These are phyloP conservation scores for Drosophila santomea DNA, from an alignment of 1,140 invertebrate species.

Conservation along the genomic window DNA sequence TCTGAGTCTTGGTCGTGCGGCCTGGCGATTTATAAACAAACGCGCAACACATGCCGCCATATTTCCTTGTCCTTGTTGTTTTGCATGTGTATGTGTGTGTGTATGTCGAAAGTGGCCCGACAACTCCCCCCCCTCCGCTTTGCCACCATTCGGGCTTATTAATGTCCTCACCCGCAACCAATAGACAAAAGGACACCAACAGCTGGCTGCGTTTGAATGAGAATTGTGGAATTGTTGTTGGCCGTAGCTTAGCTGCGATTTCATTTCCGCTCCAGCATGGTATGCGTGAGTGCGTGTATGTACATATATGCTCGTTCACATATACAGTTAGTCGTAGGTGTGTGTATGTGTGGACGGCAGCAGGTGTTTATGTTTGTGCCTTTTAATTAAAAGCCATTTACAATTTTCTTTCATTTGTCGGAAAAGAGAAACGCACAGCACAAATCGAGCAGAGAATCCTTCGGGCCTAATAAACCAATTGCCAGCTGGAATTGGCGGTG, in stretches of 20 bases:
- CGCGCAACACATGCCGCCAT: slow-evolving; percentile 59
- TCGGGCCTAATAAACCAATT: slow-evolving; percentile 55
- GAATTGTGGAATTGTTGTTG: slow-evolving; percentile 53
- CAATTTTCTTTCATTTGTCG: slow-evolving; percentile 76
- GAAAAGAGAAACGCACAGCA: slow-evolving; percentile 15
- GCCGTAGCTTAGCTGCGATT: slow-evolving; percentile 61
- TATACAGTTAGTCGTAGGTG: background rate
- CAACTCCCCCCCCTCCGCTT: background rate
- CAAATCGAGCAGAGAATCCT: slow-evolving; percentile 43
- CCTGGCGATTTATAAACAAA: slow-evolving; percentile 68
- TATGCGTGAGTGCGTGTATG: slow-evolving; percentile 35
- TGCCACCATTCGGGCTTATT: slow-evolving; percentile 42
- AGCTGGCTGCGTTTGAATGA: slow-evolving; percentile 48
- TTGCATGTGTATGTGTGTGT: slow-evolving; percentile 35
- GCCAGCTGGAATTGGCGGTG: slow-evolving; percentile 29
- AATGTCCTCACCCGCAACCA: slow-evolving; percentile 58
- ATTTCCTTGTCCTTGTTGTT: slow-evolving; percentile 68
- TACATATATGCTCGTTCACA: background rate
- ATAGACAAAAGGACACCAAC: slow-evolving; percentile 64
- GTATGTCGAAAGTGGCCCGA: background rate
- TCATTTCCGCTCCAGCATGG: slow-evolving; percentile 47
- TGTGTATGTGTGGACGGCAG: slow-evolving; percentile 50
- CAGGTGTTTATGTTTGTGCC: slow-evolving; percentile 83
- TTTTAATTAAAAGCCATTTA: slow-evolving; percentile 83
- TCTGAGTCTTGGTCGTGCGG: slow-evolving; percentile 24